These are phyloP conservation scores for Lasioglossum oenotherae DNA, from an alignment of 2,888 invertebrate species.

Conservation along the genomic window DNA sequence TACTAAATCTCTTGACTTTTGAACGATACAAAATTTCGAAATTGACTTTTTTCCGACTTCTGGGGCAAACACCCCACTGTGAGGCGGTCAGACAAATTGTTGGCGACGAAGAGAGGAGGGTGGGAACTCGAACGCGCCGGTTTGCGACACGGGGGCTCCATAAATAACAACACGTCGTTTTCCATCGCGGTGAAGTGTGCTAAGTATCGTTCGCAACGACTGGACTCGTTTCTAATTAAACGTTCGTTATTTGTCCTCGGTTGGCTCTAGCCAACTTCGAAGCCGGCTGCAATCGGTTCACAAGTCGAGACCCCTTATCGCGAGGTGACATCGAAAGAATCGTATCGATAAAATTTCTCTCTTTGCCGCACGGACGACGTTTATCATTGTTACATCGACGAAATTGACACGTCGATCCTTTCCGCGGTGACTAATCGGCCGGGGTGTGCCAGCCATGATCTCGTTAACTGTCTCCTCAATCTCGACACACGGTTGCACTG, in stretches of 20 bases:
- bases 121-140: background rate
- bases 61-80: no score
- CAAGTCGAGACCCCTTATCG: slow-evolving; percentile 23
- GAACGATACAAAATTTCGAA: no score
- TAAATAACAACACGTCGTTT: slow-evolving; percentile 35
- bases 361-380: slow-evolving; percentile 26
- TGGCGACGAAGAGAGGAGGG: background rate
- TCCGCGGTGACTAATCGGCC: slow-evolving; percentile 61
- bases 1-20: no score
- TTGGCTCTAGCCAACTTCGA: background rate
- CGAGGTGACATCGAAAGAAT: slow-evolving; percentile 37
- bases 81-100: background rate
- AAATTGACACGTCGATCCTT: slow-evolving; percentile 58
- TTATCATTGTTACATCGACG: slow-evolving; percentile 58
- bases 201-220: slow-evolving; percentile 36
- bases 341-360: slow-evolving; percentile 33
- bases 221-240: slow-evolving; percentile 46
- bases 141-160: slow-evolving; percentile 11
- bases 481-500: slow-evolving; percentile 25
- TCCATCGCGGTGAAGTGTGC: slow-evolving; percentile 14
- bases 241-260: slow-evolving; percentile 31
- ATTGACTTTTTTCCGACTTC: no score
- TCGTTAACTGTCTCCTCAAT: slow-evolving; percentile 47
- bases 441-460: slow-evolving; percentile 56
- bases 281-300: background rate